These are phyloP conservation scores for Pseudochaenichthys georgianus DNA, from an alignment of 2,797 vertebrate genomes.

Conservation along the genomic window DNA sequence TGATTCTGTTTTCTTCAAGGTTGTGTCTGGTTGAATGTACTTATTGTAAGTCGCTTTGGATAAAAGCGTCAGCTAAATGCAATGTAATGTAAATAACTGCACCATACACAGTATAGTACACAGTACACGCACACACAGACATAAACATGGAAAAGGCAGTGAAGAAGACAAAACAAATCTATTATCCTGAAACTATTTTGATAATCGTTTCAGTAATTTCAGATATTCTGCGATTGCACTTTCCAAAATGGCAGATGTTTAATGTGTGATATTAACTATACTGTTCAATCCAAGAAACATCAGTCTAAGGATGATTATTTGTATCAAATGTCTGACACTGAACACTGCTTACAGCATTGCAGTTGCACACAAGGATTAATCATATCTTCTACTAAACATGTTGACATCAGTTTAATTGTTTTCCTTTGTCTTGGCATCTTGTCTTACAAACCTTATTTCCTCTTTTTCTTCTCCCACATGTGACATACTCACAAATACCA, in stretches of 20 bases:
- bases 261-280: not conserved
- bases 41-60: too few relatives aligned
- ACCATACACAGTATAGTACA: too few relatives aligned
- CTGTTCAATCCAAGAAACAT: not conserved
- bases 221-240: not conserved
- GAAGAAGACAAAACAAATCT: too few relatives aligned
- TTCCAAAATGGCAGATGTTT: not conserved
- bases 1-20: too few relatives aligned
- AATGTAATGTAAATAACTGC: too few relatives aligned
- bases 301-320: not conserved
- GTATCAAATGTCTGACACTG: not conserved
- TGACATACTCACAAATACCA: slow-evolving; percentile 17
- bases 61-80: too few relatives aligned
- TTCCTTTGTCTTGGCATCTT: too few relatives aligned
- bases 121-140: too few relatives aligned
- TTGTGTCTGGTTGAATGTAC: too few relatives aligned
- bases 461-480: not conserved
- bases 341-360: not conserved
- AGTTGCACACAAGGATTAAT: not conserved
- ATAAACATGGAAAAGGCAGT: too few relatives aligned
- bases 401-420: too few relatives aligned
- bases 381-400: not conserved
- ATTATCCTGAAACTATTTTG: not conserved
- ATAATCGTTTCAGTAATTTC: not conserved
- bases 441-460: slow-evolving; percentile 1